A percentile compares a stretch with the other conserved stretches of the same genome.
Conservation (phyloP, 1,140 invertebrate genomes). For the Oppia nitens region DNA sequence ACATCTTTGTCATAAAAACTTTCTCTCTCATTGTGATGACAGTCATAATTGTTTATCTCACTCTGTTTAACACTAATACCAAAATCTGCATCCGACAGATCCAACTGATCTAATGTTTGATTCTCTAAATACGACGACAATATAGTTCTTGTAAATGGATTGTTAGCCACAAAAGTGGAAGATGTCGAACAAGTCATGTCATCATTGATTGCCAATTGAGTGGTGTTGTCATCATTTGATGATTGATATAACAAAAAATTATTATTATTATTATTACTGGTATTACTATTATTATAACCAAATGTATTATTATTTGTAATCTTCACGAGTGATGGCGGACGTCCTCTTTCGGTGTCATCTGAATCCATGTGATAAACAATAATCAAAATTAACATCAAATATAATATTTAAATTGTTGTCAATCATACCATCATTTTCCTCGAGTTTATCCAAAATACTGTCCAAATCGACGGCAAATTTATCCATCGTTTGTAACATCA, state of each 20-base stretch:
- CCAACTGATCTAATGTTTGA: background rate
- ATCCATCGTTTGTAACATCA: slow-evolving; percentile 47
- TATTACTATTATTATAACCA: background rate
- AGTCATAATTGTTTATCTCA: background rate
- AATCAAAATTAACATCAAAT: background rate
- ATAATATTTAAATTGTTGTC: background rate
- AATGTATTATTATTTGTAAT: background rate
- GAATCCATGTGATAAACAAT: background rate
- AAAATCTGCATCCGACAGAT: background rate
- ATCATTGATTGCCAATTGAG: no score
- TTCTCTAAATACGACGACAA: slow-evolving; percentile 2
- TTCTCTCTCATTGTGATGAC: background rate
- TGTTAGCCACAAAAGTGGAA: background rate
- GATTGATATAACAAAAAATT: no score
- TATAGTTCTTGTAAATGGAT: background rate
- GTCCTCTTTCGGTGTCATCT: background rate
- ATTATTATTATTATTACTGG: background rate
- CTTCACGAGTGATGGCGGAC: slow-evolving; percentile 1
- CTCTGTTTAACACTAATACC: background rate
- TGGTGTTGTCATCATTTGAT: no score
- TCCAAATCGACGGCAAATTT: slow-evolving; percentile 61
- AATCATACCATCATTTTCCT: slow-evolving; percentile 42
- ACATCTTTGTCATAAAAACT: background rate
- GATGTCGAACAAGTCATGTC: background rate
- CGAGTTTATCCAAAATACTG: slow-evolving; percentile 71